Evolutionary conservation across 2,888 invertebrate genomes (phyloP).

Genomic region (Eucera pruinosa): DNA sequence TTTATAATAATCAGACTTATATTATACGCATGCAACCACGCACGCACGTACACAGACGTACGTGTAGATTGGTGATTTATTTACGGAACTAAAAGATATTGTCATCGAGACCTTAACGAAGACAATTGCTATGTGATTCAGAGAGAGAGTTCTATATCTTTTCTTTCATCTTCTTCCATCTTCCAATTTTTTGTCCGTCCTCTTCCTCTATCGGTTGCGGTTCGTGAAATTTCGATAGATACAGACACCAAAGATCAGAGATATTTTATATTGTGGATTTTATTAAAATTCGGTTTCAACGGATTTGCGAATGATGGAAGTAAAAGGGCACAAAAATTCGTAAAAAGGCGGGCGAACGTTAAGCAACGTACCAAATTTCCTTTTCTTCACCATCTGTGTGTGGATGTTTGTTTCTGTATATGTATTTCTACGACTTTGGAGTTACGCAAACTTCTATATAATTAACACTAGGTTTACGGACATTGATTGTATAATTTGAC

Average conservation of each 20-base stretch:
- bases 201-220: background rate
- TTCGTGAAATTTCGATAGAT: slow-evolving; percentile 10
- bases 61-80: slow-evolving; percentile 5
- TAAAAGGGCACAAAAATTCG: slow-evolving; percentile 37
- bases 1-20: slow-evolving; percentile 49
- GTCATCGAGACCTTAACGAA: slow-evolving; percentile 29
- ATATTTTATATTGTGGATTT: slow-evolving; percentile 56
- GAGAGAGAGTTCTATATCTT: slow-evolving; percentile 13
- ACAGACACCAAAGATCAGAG: slow-evolving; percentile 35
- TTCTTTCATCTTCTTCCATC: background rate
- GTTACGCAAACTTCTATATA: slow-evolving; percentile 14
- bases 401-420: background rate
- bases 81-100: slow-evolving; percentile 24
- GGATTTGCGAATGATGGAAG: slow-evolving; percentile 52
- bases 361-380: slow-evolving; percentile 37
- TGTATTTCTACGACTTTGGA: background rate
- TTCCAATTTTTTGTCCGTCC: background rate
- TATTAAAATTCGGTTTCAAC: slow-evolving; percentile 59
- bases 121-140: slow-evolving; percentile 20
- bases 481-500: background rate
- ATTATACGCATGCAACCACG: slow-evolving; percentile 38
- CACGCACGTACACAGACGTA: slow-evolving; percentile 15
- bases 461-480: slow-evolving; percentile 10
- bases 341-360: slow-evolving; percentile 46
- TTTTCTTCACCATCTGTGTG: slow-evolving; percentile 2